These are phyloP conservation scores for Coregonus ussuriensis DNA, from an alignment of 2,797 vertebrate genomes.

Conservation along the genomic window DNA sequence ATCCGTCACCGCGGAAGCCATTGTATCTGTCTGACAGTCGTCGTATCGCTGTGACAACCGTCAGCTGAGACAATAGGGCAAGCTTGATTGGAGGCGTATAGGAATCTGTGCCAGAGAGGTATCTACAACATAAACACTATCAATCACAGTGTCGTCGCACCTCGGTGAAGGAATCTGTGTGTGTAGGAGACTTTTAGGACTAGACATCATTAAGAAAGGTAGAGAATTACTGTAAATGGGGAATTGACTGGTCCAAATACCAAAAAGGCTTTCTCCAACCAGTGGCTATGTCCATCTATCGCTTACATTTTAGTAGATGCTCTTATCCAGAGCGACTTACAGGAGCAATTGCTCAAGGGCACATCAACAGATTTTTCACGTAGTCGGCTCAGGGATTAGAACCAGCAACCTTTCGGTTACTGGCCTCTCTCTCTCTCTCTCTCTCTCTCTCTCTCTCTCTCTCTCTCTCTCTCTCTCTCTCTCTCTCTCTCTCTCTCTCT, in stretches of 20 bases:
- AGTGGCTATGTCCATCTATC: neutral
- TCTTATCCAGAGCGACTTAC: too few relatives aligned
- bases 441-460: constrained; percentile 1
- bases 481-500: neutral
- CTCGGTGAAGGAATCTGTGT: neutral
- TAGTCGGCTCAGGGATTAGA: too few relatives aligned
- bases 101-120: neutral
- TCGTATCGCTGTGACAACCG: neutral
- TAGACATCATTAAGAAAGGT: neutral
- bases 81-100: neutral
- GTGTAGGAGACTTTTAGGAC: neutral
- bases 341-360: too few relatives aligned
- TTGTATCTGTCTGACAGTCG: neutral
- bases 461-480: neutral
- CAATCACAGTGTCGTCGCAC: neutral
- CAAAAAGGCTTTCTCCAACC: neutral
- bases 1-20: neutral
- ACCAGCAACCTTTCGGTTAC: too few relatives aligned
- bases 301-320: too few relatives aligned
- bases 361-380: too few relatives aligned
- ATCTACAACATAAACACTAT: neutral
- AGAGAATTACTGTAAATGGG: neutral
- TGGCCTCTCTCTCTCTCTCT: neutral
- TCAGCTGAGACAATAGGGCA: neutral
- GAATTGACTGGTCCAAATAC: neutral